Evolutionary conservation across 1,140 invertebrate genomes (phyloP).

Genomic region (Euwallacea similis): DNA sequence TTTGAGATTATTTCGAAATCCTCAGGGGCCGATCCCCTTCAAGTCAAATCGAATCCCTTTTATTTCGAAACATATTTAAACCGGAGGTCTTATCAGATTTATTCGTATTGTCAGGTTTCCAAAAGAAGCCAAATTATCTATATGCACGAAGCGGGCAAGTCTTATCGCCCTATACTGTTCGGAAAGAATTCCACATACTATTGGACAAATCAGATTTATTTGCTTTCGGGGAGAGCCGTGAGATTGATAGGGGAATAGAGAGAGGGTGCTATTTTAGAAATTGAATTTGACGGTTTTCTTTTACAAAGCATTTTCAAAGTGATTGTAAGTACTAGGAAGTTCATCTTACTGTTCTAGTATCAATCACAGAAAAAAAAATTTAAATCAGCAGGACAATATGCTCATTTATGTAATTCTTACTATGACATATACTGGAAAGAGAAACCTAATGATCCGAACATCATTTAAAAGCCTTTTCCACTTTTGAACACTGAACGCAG

Average conservation of each 20-base stretch:
- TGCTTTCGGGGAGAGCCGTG: constrained; percentile 23
- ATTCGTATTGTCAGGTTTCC: constrained; percentile 32
- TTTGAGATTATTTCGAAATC: constrained; percentile 14
- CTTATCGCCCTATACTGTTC: constrained; percentile 29
- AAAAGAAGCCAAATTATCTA: constrained; percentile 37
- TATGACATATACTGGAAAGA: no score
- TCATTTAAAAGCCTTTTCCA: background rate
- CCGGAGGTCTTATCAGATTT: constrained; percentile 26
- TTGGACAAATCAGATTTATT: constrained; percentile 37
- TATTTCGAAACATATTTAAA: constrained; percentile 34
- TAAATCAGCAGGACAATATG: no score
- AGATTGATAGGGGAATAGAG: constrained; percentile 23
- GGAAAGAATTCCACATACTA: constrained; percentile 33
- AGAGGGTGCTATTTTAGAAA: constrained; percentile 17
- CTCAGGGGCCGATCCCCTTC: constrained; percentile 13
- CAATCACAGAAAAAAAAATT: no score
- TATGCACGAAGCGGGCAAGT: constrained; percentile 32
- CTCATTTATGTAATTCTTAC: no score
- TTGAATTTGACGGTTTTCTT: constrained; percentile 2
- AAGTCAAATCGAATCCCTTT: constrained; percentile 21
- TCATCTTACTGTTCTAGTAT: no score
- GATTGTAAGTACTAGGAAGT: no score
- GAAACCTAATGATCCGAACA: no score
- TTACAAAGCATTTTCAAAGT: no score
- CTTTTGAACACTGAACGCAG: background rate